Base-by-base conservation (phyloP, 2,113 vertebrate species). In the Halichoerus grypus region DNA sequence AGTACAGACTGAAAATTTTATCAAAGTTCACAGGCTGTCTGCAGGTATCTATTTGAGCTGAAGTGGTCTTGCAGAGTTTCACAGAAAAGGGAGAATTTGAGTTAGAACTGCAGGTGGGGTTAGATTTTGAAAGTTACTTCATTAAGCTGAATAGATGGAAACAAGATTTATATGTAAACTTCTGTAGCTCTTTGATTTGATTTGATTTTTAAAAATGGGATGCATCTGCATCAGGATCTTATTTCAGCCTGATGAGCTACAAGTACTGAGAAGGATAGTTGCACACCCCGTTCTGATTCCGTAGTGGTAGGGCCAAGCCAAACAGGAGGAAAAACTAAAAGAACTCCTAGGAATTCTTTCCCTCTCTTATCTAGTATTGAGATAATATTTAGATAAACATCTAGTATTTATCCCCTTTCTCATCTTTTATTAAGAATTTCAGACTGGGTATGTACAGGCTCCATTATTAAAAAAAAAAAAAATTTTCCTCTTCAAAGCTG, bases 111-210 rank as follows among this genome's bases (percentile, higher is more conserved):
- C 1, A 94, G 82, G 24, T 28, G 39, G 24, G 22, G 39, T 49
- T 42, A 31, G 18, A 61, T 95, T 93, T 88, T 39, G 59, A 92
- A 77, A 69, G 28, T 61, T 71, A 90, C 55, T 79, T 95, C 14
- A 69, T 77, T 67, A 72, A 77, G 14, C 72, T 91, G 86, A 74
- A 72, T 59, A 88, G 72, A 59, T 46, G 53, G 57, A 80, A 91
- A 83, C 5, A 79, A 80, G 39, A 57, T 93, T 87, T 91, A 10
- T 93, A 71, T 59, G 57, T 87, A 69, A 84, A 36, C 28, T 93
- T 97, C 59, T 69, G 15, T 59, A 91, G 18, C 8, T 91, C 80
- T 81, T 93, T 71, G 71, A 28, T 76, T 80, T 72, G 65, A 5
- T n/a, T 96, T 77, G 26, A n/a, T 76, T 61, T 42, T 77, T 76